Evolutionary conservation across 2,797 vertebrate species (phyloP), one percentile per base, ranked within the genome.

Genomic region (Synanceia verrucosa): DNA sequence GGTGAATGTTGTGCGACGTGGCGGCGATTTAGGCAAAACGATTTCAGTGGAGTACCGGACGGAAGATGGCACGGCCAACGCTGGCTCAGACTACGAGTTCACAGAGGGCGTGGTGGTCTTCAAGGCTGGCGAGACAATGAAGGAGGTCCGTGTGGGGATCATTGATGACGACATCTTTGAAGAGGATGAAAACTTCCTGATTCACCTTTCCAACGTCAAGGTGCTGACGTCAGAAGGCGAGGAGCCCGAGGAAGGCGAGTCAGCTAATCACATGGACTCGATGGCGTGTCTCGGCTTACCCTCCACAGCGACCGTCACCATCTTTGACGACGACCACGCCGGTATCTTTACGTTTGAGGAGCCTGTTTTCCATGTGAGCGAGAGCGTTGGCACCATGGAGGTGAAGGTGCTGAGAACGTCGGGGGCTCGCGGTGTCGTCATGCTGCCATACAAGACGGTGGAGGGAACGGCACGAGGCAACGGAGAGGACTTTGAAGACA

Each of bases 261-360:
- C 96, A 1, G 92, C 93, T 51, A 95, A 96, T 53, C 96, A 96
- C 4, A 80, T 96, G 51, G 93, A 96, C 53, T 70, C 94, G 0
- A 85, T 97, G 1, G 98, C 96, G 24, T 97, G 95, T 65, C 87
- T 99, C 0, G 96, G 96, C 9, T 74, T 95, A 1, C 96, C 97
- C 0, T 77, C 93, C 63, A 96, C 97, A 1, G 97, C 98, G 10
- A 98, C 96, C 0, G 96, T 99, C 24, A 99, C 98, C 76, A 99
- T 99, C 90, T 99, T 99, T 48, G 98, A 99, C 0, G 98, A 99
- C 33, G 98, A 99, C 91, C 98, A 99, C 0, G 98, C 98, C 0
- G 98, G 98, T 83, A 99, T 99, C 94, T 99, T 99, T 89, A 99
- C 97, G 0, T 99, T 99, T 53, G 98, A 99, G 93, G 98, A 99